A percentile compares a stretch with the other conserved stretches of the same genome.
phyloP scores from a whole-genome alignment of 2,888 invertebrate species.

The Poecilobothrus nobilitatus region DNA sequence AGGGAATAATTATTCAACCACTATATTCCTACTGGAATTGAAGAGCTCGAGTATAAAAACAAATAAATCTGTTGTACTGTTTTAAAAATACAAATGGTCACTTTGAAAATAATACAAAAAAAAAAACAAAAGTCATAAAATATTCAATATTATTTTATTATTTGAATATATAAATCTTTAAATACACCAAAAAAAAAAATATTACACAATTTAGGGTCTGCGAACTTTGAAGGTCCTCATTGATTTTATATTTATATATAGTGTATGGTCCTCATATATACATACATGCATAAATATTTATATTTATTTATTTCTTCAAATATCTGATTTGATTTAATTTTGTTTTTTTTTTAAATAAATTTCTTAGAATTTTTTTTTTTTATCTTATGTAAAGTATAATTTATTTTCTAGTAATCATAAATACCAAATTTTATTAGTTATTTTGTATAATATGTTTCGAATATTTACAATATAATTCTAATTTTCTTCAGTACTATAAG shows the following conservation, averaged over 20 bases:
- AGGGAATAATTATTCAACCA: no score
- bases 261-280: no score
- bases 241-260: background rate
- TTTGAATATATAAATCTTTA: background rate
- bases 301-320: background rate
- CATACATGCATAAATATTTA: no score
- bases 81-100: no score
- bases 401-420: no score
- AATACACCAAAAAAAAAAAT: background rate
- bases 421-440: no score
- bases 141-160: background rate
- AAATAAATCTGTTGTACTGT: no score
- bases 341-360: background rate
- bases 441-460: no score
- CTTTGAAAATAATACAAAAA: background rate
- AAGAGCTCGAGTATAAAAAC: no score
- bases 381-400: background rate
- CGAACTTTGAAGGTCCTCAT: background rate
- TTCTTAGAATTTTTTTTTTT: background rate
- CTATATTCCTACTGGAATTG: no score
- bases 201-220: background rate
- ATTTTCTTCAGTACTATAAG: no score
- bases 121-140: background rate
- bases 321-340: background rate
- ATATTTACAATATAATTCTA: no score